Base-by-base conservation (phyloP, 2,888 invertebrate species). In the Eupithecia inturbata region DNA sequence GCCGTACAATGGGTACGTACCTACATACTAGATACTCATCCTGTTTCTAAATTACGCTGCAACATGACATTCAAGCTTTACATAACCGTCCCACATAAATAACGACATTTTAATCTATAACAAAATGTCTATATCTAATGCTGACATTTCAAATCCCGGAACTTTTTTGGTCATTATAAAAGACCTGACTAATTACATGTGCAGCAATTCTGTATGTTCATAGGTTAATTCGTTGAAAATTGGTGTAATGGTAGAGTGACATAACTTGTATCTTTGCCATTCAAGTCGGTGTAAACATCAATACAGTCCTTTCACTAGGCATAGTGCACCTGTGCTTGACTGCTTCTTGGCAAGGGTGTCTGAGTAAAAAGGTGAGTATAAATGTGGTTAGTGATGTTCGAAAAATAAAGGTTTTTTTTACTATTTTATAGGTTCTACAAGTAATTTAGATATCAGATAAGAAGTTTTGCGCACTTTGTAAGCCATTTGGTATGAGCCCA, bases 191-290 rank as follows among this genome's bases (percentile, higher is more conserved):
- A 75, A 77, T 77, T 74, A 77, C 57, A 67, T 19, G 62, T 57
- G 57, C 22, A 16, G 12, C 31, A 26, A 70, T 60, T 72, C 53
- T 49, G 60, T 60, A 71, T 71, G 70, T 36, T 74, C n/a, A 66
- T 69, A 75, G 67, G 69, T 75, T 79, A 78, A 78, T 79, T 70
- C 60, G 66, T 76, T 75, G 69, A 77, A 77, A 77, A 77, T 78
- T 77, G 78, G 69, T 72, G 60, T 28, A 60, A 73, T 67, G 67
- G 60, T 68, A 64, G 70, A 77, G 67, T 69, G 72, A 74, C 74
- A 69, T 73, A 66, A 76, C 75, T 76, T 73, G 77, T 75, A 22
- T 72, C 70, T 62, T 31, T 22, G 16, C 7, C 3, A 7, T 49
- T 49, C 49, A 22, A 22, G 22, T 10, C 9, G n/a, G n/a, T 53